Percentiles rank a stretch among this genome's conserved stretches.
Evolutionary conservation across 2,113 vertebrate species (phyloP).

Genomic region (Oostethus manadensis): DNA sequence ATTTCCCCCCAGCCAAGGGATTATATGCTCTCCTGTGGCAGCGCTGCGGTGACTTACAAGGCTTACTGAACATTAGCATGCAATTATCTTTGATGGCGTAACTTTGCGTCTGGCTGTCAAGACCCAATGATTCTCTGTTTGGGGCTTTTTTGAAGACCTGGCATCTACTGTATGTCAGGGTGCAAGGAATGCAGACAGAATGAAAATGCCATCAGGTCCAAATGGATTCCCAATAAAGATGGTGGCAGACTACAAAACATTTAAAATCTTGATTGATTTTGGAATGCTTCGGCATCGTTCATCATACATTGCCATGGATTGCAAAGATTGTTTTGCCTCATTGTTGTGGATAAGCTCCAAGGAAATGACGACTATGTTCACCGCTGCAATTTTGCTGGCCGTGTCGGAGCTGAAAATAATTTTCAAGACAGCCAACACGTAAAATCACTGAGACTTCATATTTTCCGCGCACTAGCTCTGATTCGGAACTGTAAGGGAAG

Average conservation of each 20-base stretch:
- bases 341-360: conserved; percentile 24
- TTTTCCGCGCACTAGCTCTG: not conserved
- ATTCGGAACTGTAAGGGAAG: not conserved
- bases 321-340: conserved; percentile 36
- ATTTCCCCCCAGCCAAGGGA: conserved; percentile 57
- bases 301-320: conserved; percentile 37
- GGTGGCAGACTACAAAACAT: conserved; percentile 17
- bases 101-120: conserved; percentile 57
- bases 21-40: conserved; percentile 59
- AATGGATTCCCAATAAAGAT: conserved; percentile 40
- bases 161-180: conserved; percentile 46
- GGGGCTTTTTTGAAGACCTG: conserved; percentile 42
- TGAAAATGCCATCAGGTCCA: conserved; percentile 34
- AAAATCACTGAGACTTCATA: not conserved
- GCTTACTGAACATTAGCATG: conserved; percentile 70
- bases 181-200: conserved; percentile 33
- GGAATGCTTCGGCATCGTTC: conserved; percentile 30
- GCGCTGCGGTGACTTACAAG: conserved; percentile 57
- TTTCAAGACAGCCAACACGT: conserved; percentile 1
- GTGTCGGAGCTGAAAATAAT: not conserved
- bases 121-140: conserved; percentile 51
- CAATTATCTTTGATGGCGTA: conserved; percentile 68
- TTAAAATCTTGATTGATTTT: conserved; percentile 45
- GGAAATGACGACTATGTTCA: conserved; percentile 4
- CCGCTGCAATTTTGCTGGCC: not conserved